Conservation (phyloP, 1,140 invertebrate genomes). For the Meloidogyne floridensis region DNA sequence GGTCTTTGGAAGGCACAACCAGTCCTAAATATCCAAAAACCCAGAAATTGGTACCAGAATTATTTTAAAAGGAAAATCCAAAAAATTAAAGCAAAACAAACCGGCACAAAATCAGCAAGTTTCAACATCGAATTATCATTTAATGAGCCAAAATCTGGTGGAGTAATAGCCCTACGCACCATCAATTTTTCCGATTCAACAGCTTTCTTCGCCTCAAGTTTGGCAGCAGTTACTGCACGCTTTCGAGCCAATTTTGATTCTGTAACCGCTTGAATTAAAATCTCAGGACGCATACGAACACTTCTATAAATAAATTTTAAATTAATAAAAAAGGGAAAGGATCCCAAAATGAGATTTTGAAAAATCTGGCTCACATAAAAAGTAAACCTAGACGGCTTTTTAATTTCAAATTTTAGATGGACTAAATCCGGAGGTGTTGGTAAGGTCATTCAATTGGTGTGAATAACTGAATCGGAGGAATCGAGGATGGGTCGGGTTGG, state of each 20-base stretch:
- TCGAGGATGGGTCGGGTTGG: no score
- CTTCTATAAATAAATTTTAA: neutral
- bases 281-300: slow-evolving; percentile 21
- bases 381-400: no score
- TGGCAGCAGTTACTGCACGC: slow-evolving; percentile 11
- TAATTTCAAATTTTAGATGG: no score
- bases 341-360: neutral
- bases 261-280: slow-evolving; percentile 22
- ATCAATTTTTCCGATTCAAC: neutral
- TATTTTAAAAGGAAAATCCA: neutral
- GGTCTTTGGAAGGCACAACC: no score
- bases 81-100: neutral
- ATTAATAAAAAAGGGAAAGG: no score
- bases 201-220: neutral
- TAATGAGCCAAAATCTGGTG: slow-evolving; percentile 4
- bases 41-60: no score
- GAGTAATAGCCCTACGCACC: slow-evolving; percentile 4
- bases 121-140: slow-evolving; percentile 18
- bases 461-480: no score
- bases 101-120: slow-evolving; percentile 21
- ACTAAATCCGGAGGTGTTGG: no score
- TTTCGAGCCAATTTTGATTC: slow-evolving; percentile 16
- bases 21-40: no score
- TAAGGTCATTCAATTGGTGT: no score
- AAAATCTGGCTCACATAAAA: no score